Evolutionary conservation across 2,113 vertebrate species (phyloP).

Genomic region (Microtus pennsylvanicus): DNA sequence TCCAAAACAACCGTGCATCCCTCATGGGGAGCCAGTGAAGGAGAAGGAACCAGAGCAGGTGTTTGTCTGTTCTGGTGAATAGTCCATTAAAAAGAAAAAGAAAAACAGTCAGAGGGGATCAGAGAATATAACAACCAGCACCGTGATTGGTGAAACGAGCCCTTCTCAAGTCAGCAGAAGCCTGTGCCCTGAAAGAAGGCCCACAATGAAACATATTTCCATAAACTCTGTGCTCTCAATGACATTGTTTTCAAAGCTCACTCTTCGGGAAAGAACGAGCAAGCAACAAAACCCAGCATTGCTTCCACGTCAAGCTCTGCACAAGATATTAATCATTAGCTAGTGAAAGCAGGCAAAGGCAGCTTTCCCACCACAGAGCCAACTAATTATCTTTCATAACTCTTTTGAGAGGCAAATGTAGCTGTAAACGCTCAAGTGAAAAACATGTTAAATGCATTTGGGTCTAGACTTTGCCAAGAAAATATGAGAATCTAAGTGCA

Average conservation of each 20-base stretch:
- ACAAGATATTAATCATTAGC: slow-evolving; percentile 66
- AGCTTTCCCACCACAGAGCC: slow-evolving; percentile 50
- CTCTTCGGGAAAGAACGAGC: slow-evolving; percentile 53
- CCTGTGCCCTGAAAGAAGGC: slow-evolving; percentile 20
- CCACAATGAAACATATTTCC: not conserved
- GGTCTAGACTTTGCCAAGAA: slow-evolving; percentile 76
- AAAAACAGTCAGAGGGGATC: slow-evolving; percentile 58
- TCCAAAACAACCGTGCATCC: slow-evolving; percentile 70
- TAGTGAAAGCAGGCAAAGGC: slow-evolving; percentile 44
- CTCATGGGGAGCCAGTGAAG: slow-evolving; percentile 72
- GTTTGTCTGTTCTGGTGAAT: slow-evolving; percentile 69
- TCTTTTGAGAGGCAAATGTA: slow-evolving; percentile 74
- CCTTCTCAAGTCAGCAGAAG: not conserved
- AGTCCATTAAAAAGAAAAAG: slow-evolving; percentile 61
- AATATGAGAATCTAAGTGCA: slow-evolving; percentile 60
- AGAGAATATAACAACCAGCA: slow-evolving; percentile 12
- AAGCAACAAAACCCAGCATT: not conserved
- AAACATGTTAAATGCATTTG: slow-evolving; percentile 71
- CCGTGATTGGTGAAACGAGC: not conserved
- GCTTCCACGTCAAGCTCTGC: slow-evolving; percentile 22
- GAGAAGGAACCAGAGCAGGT: slow-evolving; percentile 68
- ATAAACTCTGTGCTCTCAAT: not conserved
- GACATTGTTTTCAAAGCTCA: not conserved
- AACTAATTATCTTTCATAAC: slow-evolving; percentile 68
- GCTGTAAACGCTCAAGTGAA: slow-evolving; percentile 59